Evolutionary conservation across 2,797 vertebrate genomes (phyloP).

Genomic region (Paratrypauchen microcephalus): DNA sequence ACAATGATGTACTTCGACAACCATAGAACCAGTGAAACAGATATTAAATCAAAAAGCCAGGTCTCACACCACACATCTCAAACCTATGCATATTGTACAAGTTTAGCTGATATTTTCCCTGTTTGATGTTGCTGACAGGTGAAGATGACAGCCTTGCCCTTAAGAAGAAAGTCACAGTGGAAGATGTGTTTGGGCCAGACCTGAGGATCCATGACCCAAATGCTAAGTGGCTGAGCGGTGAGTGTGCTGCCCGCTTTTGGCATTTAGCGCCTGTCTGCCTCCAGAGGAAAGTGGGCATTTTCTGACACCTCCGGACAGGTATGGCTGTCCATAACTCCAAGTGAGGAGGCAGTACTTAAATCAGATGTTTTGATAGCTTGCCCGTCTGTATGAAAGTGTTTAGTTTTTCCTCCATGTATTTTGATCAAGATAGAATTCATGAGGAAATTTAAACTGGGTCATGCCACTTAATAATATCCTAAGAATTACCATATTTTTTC

Average conservation of each 20-base stretch:
- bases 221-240: slow-evolving; percentile 91
- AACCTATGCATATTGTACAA: neutral
- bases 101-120: slow-evolving; percentile 3
- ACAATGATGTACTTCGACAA: neutral
- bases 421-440: too few relatives aligned
- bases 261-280: slow-evolving; percentile 32
- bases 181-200: slow-evolving; percentile 87
- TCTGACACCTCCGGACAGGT: slow-evolving; percentile 19
- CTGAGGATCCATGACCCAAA: slow-evolving; percentile 90
- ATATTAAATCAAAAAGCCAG: neutral
- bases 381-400: neutral
- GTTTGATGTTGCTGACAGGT: slow-evolving; percentile 68
- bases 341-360: slow-evolving; percentile 12
- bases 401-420: neutral
- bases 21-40: neutral
- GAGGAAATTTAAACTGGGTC: too few relatives aligned
- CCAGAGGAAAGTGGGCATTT: slow-evolving; percentile 20
- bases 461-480: too few relatives aligned
- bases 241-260: slow-evolving; percentile 61
- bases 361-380: slow-evolving; percentile 2
- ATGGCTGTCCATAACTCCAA: slow-evolving; percentile 3
- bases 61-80: too few relatives aligned
- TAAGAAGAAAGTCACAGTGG: slow-evolving; percentile 91
- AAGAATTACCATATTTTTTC: too few relatives aligned
- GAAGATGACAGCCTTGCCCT: slow-evolving; percentile 93